Percentiles rank a stretch among this genome's conserved stretches.
Evolutionary conservation across 2,888 invertebrate genomes (phyloP).

Genomic region (Junonia oenone): DNA sequence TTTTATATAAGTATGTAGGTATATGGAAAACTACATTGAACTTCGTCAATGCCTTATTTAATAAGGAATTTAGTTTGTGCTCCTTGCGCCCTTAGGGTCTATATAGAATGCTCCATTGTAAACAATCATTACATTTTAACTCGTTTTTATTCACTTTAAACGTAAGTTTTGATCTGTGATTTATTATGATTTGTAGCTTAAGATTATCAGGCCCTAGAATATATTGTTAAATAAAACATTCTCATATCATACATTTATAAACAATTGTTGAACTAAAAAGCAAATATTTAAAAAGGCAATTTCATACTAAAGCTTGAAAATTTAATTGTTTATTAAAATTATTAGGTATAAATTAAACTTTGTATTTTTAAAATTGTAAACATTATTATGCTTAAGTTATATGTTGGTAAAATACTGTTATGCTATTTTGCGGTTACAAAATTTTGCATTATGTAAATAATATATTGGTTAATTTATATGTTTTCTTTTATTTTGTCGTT

Average conservation of each 20-base stretch:
- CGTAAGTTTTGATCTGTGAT: constrained; percentile 38
- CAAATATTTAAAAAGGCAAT: not conserved
- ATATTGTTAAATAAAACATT: not conserved
- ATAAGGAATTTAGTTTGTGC: no score
- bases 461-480: constrained; percentile 2
- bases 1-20: no score
- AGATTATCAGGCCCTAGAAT: not conserved
- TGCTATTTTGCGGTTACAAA: constrained; percentile 8
- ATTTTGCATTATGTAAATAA: constrained; percentile 10
- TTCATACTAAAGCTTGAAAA: not conserved
- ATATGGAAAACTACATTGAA: no score
- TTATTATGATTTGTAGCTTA: constrained; percentile 31
- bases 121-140: not conserved
- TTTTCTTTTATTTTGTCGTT: not conserved
- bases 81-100: not conserved
- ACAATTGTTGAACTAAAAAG: not conserved
- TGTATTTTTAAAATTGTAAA: not conserved
- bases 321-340: not conserved
- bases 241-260: not conserved
- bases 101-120: not conserved
- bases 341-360: not conserved
- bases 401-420: constrained; percentile 10
- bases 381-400: constrained; percentile 1
- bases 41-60: no score
- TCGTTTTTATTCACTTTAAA: constrained; percentile 4